Evolutionary conservation across 2,888 invertebrate species (phyloP), one percentile per base, ranked within the genome.

Genomic region (Drosophila prostipennis): DNA sequence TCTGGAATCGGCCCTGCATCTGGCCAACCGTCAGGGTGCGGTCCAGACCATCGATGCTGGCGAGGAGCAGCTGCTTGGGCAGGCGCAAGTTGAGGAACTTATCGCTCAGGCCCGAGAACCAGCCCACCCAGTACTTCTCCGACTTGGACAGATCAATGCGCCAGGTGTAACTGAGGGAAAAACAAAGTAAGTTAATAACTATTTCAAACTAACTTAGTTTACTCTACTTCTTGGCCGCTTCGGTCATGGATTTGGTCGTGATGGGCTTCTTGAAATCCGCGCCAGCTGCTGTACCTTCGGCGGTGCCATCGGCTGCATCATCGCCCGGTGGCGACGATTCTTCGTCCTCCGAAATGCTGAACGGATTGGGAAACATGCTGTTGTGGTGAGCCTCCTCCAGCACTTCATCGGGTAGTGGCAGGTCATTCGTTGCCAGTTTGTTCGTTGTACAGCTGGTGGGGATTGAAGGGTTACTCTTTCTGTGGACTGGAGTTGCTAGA

Each of bases 1-100:
- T 95, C 93, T 99, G 99, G 92, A 99, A 97, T 93, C 98, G 98
- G 23, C 98, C 99, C 94, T 99, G 99, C 99, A 99, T 99, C 92
- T 99, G 99, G 3, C 98, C 99, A 43, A 99, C 97, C n/a, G 98
- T 99, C 32, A 99, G 93, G 70, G 98, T 96, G 61, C 96, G 95
- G 92, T 99, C 99, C 48, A 99, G 93, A 39, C 99, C 96, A 92
- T 99, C 98, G 46, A 99, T 96, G 83, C 98, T 98, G 72, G 97
- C 96, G 51, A 98, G 93, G 51, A 97, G 93, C 60, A 98, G 92
- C 87, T 97, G 93, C 86, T 96, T 95, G 45, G 97, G 96, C 42
- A 95, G 94, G 1, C 93, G 93, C 37, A 95, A 92, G 69, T 94
- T 93, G 14, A 97, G 93, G 92, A 97, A 97, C 87, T 95, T 94